phyloP scores from a whole-genome alignment of 2,888 invertebrate species.

The Boloria euphrosyne region DNA sequence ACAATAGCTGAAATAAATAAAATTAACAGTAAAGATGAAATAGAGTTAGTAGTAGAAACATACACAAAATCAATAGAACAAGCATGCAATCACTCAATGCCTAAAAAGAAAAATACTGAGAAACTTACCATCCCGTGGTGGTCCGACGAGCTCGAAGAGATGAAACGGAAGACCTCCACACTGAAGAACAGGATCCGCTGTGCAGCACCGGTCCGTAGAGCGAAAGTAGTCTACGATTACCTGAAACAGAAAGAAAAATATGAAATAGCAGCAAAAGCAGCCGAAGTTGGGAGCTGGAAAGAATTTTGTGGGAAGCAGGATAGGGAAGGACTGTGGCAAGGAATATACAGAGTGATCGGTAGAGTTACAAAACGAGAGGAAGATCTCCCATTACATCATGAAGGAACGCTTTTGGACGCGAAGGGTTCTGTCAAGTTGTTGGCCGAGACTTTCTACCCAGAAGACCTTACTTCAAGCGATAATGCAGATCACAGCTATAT shows the following conservation, averaged over 20 bases:
- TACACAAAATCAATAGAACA: too few relatives aligned
- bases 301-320: conserved; percentile 28
- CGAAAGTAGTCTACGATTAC: conserved; percentile 12
- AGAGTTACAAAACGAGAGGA: conserved; percentile 9
- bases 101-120: too few relatives aligned
- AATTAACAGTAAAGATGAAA: too few relatives aligned
- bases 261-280: neutral
- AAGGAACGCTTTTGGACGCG: neutral
- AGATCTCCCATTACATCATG: conserved; percentile 7
- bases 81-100: too few relatives aligned
- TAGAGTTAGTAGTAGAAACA: too few relatives aligned
- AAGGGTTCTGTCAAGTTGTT: conserved; percentile 26
- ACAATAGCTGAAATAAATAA: too few relatives aligned
- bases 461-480: conserved; percentile 18
- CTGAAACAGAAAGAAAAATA: conserved; percentile 10
- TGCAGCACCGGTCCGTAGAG: conserved; percentile 11
- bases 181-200: conserved; percentile 13
- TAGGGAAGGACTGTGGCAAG: conserved; percentile 32
- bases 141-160: conserved; percentile 7
- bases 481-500: neutral
- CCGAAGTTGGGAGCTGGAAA: conserved; percentile 29
- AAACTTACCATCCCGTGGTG: conserved; percentile 22
- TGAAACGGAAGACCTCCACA: conserved; percentile 19
- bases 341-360: conserved; percentile 31
- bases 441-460: conserved; percentile 33